Evolutionary conservation across 2,797 vertebrate species (phyloP).

Genomic region (Xenopus petersii): DNA sequence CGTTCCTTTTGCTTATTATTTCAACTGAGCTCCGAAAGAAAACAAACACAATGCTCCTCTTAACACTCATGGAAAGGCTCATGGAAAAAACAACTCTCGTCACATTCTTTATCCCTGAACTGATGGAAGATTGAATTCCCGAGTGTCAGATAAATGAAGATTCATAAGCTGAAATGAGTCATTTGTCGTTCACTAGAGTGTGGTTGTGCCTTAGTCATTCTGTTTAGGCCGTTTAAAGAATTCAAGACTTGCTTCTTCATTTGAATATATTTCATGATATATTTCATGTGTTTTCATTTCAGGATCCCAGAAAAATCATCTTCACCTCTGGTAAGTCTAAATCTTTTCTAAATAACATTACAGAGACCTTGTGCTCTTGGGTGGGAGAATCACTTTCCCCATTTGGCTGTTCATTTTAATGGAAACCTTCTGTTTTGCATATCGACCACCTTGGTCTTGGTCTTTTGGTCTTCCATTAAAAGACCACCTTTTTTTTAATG

Average conservation of each 20-base stretch:
- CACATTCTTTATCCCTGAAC: constrained; percentile 16
- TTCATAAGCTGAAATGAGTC: constrained; percentile 22
- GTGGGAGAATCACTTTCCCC: no score
- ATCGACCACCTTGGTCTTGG: no score
- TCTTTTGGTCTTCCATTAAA: no score
- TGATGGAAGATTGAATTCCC: constrained; percentile 23
- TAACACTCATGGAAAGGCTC: background rate
- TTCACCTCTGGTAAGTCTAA: constrained; percentile 84
- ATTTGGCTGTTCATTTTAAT: no score
- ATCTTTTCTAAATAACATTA: constrained; percentile 5
- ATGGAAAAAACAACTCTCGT: constrained; percentile 9
- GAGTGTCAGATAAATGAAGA: constrained; percentile 24
- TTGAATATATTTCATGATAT: background rate
- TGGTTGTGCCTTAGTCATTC: background rate
- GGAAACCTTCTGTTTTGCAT: no score
- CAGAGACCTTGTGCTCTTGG: no score
- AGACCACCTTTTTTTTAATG: no score
- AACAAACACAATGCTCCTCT: constrained; percentile 3
- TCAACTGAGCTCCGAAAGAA: background rate
- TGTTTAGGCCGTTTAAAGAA: constrained; percentile 2
- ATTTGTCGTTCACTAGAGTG: constrained; percentile 7
- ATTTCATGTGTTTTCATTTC: constrained; percentile 27
- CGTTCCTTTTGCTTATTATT: no score
- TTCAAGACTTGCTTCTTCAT: constrained; percentile 10
- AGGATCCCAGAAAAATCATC: constrained; percentile 88